These are phyloP conservation scores for Astreopora myriophthalma DNA, from an alignment of 64 coral and sea anemone genomes.

Conservation along the genomic window DNA sequence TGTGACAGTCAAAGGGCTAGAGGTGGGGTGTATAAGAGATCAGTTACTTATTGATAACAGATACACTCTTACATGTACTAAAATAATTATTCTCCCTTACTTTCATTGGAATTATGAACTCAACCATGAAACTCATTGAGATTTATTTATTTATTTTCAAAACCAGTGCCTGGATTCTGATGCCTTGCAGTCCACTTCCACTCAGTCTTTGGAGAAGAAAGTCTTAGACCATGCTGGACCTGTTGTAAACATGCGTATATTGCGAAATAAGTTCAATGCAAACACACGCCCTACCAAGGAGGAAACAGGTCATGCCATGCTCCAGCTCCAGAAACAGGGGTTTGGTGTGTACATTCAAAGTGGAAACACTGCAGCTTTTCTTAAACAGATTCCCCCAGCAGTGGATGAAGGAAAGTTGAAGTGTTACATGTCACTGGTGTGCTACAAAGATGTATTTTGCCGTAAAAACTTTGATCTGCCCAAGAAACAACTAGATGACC, in stretches of 20 bases:
- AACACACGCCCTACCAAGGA: background rate
- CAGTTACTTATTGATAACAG: too few species aligned
- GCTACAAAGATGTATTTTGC: conserved; percentile 27
- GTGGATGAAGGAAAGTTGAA: background rate
- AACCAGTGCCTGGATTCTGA: background rate
- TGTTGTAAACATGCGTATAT: background rate
- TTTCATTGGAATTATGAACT: background rate
- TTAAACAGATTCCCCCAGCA: conserved; percentile 10
- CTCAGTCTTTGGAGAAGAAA: background rate
- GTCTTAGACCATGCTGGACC: background rate
- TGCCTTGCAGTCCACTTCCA: background rate
- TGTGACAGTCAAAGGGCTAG: background rate
- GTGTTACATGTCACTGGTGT: background rate
- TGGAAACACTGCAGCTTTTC: background rate
- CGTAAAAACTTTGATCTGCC: conserved; percentile 38
- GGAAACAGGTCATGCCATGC: background rate
- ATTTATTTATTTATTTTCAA: background rate
- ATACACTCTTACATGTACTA: too few species aligned
- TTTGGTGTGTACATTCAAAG: background rate
- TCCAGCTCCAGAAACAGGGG: background rate
- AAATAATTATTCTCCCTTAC: background rate
- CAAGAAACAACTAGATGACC: background rate
- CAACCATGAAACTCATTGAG: background rate
- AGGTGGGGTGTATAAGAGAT: too few species aligned
- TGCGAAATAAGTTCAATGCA: background rate